Conservation (phyloP, 2,888 invertebrate species). For the Nomada ruficornis region DNA sequence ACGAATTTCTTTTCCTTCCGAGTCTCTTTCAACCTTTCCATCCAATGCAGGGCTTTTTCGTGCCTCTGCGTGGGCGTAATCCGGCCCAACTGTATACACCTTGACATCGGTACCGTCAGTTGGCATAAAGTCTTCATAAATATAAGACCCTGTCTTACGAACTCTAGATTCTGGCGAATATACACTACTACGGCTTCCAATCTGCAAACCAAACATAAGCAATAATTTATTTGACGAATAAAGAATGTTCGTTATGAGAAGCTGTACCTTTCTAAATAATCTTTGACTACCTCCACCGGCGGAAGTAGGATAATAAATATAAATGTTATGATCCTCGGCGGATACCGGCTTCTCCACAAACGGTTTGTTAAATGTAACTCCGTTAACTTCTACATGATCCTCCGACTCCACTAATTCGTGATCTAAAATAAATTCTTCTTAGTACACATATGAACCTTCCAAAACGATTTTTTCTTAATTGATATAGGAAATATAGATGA, state of each 20-base stretch:
- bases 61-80: conserved; percentile 99
- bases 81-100: conserved; percentile 99
- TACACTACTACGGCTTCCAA: conserved; percentile 99
- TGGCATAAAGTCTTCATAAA: conserved; percentile 99
- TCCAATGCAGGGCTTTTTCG: conserved; percentile 99
- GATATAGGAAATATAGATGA: conserved; percentile 6
- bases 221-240: background rate
- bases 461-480: background rate
- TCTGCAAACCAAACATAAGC: conserved; percentile 86
- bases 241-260: background rate
- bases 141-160: conserved; percentile 98
- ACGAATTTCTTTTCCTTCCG: conserved; percentile 98
- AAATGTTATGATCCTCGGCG: conserved; percentile 99
- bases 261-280: conserved; percentile 95
- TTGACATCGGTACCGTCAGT: conserved; percentile 94
- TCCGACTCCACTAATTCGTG: conserved; percentile 97
- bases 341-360: conserved; percentile 99
- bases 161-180: conserved; percentile 99
- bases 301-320: conserved; percentile 99
- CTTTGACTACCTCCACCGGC: conserved; percentile 99
- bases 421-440: conserved; percentile 86
- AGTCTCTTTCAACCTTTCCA: conserved; percentile 99
- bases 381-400: conserved; percentile 98
- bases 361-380: conserved; percentile 97
- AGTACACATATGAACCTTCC: conserved; percentile 49